Base-by-base conservation (phyloP, 2,113 vertebrate genomes). In the human (Homo sapiens) region DNA sequence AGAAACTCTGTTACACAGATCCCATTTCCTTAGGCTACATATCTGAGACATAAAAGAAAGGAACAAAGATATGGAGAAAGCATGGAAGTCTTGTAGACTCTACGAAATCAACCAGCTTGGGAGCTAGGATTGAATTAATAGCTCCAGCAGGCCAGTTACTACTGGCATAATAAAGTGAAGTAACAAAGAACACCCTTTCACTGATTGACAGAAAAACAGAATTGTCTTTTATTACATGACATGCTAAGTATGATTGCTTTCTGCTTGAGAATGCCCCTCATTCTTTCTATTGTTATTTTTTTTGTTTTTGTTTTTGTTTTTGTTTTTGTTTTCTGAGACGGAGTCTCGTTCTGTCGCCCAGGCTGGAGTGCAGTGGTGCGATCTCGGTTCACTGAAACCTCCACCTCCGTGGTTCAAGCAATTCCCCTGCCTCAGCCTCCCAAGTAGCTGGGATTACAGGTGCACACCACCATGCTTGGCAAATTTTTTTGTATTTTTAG, bases 101-200 rank as follows among this genome's bases (percentile, higher is more conserved):
- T 52, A 20, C 75, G 25, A 55, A 45, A 80, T 84, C n/a, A 75
- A 45, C 40, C 80, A 45, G 27, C 50, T 40, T 73, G 20, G 3
- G 20, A 73, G 18, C 48, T 22, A 75, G 12, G 48, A 38, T 14
- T 92, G 61, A n/a, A 78, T 86, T 13, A 80, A 72, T 38, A 80
- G 35, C 22, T 30, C n/a, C 22, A 48, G 40, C 9, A 25, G 3
- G 20, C 52, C 27, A 48, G 32, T 66, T 94, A 43, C 43, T 70
- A n/a, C 30, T 40, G 30, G 30, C 32, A 57, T 52, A 94, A 95
- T 43, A 96, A 95, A 90, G 30, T n/a, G 23, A 90, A 82, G 22
- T 5, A 72, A 59, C 32, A 57, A 55, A 18, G 17, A 93, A 35
- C 43, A 48, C 70, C 48, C 17, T 91, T 81, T 50, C 40, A 45